A percentile compares a stretch with the other conserved stretches of the same genome.
phyloP scores from a whole-genome alignment of 1,140 invertebrate genomes.

The Hycleus phaleratus region DNA sequence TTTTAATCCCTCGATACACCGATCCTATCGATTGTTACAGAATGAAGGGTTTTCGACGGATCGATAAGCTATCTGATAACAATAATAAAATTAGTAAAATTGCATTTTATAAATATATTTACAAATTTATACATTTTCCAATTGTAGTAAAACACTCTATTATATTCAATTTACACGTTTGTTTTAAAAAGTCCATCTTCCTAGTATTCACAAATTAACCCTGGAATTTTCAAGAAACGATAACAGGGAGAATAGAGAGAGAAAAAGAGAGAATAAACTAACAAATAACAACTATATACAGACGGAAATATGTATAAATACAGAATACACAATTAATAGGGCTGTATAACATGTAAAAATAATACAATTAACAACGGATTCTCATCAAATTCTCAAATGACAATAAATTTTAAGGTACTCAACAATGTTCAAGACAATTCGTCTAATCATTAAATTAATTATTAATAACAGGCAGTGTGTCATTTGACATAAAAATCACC shows the following conservation, averaged over 20 bases:
- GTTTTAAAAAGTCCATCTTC: slow-evolving; percentile 25
- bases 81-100: too few species aligned
- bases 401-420: slow-evolving; percentile 16
- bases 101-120: slow-evolving; percentile 39
- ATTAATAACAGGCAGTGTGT: slow-evolving; percentile 7
- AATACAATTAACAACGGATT: slow-evolving; percentile 12
- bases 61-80: too few species aligned
- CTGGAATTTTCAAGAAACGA: slow-evolving; percentile 25
- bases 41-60: too few species aligned
- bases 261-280: slow-evolving; percentile 19
- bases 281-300: slow-evolving; percentile 35
- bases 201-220: slow-evolving; percentile 19
- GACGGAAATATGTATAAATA: slow-evolving; percentile 24
- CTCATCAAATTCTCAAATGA: neutral
- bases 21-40: too few species aligned
- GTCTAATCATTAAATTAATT: neutral
- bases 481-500: neutral
- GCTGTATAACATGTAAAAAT: slow-evolving; percentile 21
- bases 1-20: too few species aligned
- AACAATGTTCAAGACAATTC: slow-evolving; percentile 17
- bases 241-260: slow-evolving; percentile 20
- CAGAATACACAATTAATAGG: slow-evolving; percentile 18
- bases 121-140: slow-evolving; percentile 34
- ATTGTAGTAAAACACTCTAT: slow-evolving; percentile 31
- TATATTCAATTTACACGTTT: slow-evolving; percentile 33